Conservation (phyloP, 1,140 invertebrate genomes). For the Hyles euphorbiae region DNA sequence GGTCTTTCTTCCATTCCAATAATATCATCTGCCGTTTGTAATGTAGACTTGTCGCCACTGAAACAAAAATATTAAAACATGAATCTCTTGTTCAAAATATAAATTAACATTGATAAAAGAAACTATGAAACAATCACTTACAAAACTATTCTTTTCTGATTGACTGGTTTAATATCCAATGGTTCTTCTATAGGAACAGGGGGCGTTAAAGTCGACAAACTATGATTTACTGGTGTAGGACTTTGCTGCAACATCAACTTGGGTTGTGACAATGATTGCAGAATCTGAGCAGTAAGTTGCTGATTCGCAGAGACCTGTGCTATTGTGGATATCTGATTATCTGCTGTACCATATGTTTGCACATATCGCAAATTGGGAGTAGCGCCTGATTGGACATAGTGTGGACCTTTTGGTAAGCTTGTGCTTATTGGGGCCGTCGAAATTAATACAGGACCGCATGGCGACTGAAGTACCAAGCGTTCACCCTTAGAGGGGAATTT, state of each 20-base stretch:
- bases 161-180: constrained; percentile 40
- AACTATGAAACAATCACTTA: constrained; percentile 37
- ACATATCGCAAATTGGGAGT: constrained; percentile 67
- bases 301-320: constrained; percentile 67
- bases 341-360: constrained; percentile 58
- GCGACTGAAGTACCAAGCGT: constrained; percentile 62
- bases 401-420: constrained; percentile 59
- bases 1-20: constrained; percentile 70
- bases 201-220: constrained; percentile 22
- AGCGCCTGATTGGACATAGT: constrained; percentile 64
- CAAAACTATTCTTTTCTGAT: constrained; percentile 65
- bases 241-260: constrained; percentile 56
- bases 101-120: constrained; percentile 10
- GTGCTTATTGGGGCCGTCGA: constrained; percentile 58
- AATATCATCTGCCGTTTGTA: constrained; percentile 65
- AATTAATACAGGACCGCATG: constrained; percentile 61
- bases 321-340: constrained; percentile 55
- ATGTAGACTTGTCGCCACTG: constrained; percentile 70
- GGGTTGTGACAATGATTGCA: constrained; percentile 67
- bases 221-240: constrained; percentile 40
- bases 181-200: constrained; percentile 36
- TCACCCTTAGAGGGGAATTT: constrained; percentile 60
- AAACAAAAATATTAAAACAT: constrained; percentile 40
- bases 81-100: constrained; percentile 1
- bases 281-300: constrained; percentile 69